phyloP scores from a whole-genome alignment of 1,140 invertebrate species.

The Drosophila fuyamai region DNA sequence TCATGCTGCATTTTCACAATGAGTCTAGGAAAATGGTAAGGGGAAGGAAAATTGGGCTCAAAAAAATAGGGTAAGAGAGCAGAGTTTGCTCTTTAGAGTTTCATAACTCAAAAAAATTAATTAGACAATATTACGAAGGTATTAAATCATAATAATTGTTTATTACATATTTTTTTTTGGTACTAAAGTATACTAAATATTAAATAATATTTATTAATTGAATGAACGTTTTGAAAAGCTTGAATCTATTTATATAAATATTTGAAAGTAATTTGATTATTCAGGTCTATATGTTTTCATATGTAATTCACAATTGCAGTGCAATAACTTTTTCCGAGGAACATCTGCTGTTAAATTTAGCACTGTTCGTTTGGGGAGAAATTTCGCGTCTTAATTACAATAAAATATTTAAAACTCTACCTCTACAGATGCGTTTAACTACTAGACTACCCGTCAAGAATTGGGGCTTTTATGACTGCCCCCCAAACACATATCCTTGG shows the following conservation, averaged over 20 bases:
- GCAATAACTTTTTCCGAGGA: too few species aligned
- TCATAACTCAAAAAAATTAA: too few species aligned
- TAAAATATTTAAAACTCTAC: constrained; percentile 71
- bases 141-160: too few species aligned
- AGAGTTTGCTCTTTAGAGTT: too few species aligned
- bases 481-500: constrained; percentile 57
- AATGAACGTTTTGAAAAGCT: too few species aligned
- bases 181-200: neutral
- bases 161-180: too few species aligned
- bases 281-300: too few species aligned
- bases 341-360: constrained; percentile 44
- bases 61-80: too few species aligned
- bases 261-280: too few species aligned
- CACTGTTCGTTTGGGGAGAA: constrained; percentile 56
- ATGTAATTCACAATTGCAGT: too few species aligned
- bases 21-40: neutral
- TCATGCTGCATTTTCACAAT: constrained; percentile 17
- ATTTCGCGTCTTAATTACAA: constrained; percentile 71
- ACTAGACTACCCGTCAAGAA: neutral
- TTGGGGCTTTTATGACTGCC: constrained; percentile 47
- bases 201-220: neutral
- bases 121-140: neutral
- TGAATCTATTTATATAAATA: too few species aligned
- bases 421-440: neutral
- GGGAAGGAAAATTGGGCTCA: neutral